Percentiles rank a stretch among this genome's conserved stretches.
phyloP scores from a whole-genome alignment of 2,797 vertebrate species.

The Siniperca obscura region DNA sequence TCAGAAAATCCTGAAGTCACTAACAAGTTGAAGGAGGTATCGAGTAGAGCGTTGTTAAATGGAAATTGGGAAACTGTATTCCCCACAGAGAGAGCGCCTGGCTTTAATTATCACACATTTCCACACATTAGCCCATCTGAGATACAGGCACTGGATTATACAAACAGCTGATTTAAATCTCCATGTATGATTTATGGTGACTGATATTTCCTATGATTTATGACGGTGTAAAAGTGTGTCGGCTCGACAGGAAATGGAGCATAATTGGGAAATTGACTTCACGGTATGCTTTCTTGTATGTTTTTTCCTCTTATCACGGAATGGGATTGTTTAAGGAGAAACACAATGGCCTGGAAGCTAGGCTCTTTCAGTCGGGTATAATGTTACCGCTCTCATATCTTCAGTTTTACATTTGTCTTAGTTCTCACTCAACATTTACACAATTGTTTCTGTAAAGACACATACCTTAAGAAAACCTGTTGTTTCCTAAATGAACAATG shows the following conservation, averaged over 20 bases:
- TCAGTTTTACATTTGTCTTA: not conserved
- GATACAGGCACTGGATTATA: conserved; percentile 61
- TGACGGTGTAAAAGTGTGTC: conserved; percentile 55
- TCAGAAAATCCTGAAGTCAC: not conserved
- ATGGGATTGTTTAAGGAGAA: conserved; percentile 43
- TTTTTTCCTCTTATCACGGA: conserved; percentile 39
- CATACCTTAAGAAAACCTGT: not conserved
- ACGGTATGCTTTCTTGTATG: conserved; percentile 52
- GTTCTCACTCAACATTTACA: not conserved
- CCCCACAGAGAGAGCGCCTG: conserved; percentile 63
- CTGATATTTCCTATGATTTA: conserved; percentile 76
- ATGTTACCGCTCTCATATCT: not conserved
- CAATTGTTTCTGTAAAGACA: not conserved
- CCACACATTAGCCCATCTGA: conserved; percentile 71
- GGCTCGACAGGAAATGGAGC: conserved; percentile 71
- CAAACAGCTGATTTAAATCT: conserved; percentile 75
- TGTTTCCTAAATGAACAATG: not conserved
- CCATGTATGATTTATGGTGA: conserved; percentile 69
- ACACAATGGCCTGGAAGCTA: conserved; percentile 24
- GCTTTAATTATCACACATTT: conserved; percentile 78
- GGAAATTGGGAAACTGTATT: conserved; percentile 63
- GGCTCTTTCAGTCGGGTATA: not conserved
- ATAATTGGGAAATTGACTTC: conserved; percentile 74
- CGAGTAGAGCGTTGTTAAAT: conserved; percentile 25
- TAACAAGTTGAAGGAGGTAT: conserved; percentile 5